Evolutionary conservation across 2,797 vertebrate genomes (phyloP), one percentile per base, ranked within the genome.

Genomic region (Bufotes viridis): DNA sequence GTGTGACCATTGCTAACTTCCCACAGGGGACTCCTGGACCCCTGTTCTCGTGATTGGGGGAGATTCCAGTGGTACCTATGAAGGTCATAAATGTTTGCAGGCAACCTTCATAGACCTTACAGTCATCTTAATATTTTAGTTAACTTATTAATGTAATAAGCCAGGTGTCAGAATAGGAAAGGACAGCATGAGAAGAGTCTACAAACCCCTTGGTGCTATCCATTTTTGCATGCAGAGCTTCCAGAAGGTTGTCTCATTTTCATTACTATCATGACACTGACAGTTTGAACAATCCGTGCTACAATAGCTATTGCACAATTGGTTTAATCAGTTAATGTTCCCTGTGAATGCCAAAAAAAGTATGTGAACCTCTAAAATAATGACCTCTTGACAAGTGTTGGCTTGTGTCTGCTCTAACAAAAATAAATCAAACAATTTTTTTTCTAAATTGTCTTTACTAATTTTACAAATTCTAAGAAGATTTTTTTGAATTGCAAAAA

Each of bases 331-430:
- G 24, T 55, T 51, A 55, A 55, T 42, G 51, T 20, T 74, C 8
- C 10, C 12, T 49, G 17, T 20, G 34, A 76, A 51, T 76, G 20
- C 2, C 14, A 55, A 11, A 55, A 78, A 78, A 55, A n/a, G 51
- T 78, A 78, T 78, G 75, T 78, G 75, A 78, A 55, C 51, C 51
- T 78, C 22, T 78, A 12, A 7, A 76, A 51, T 53, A 53, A n/a
- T 17, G 69, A 42, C 20, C 22, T 29, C 10, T 70, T 42, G 7
- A 18, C 10, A 70, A n/a, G 9, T 10, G 67, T 29, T 26, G 24
- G 24, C 29, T 69, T 69, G 1, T n/a, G 11, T 2, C 69, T 34
- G 9, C 67, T 6, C 26, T 69, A 26, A 15, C 7, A 26, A 8
- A 34, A 34, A 34, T 17, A 15, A 34, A 8, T 70, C 69, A 29